These are phyloP conservation scores for Apeira syringaria DNA, from an alignment of 2,888 invertebrate genomes.

Conservation along the genomic window DNA sequence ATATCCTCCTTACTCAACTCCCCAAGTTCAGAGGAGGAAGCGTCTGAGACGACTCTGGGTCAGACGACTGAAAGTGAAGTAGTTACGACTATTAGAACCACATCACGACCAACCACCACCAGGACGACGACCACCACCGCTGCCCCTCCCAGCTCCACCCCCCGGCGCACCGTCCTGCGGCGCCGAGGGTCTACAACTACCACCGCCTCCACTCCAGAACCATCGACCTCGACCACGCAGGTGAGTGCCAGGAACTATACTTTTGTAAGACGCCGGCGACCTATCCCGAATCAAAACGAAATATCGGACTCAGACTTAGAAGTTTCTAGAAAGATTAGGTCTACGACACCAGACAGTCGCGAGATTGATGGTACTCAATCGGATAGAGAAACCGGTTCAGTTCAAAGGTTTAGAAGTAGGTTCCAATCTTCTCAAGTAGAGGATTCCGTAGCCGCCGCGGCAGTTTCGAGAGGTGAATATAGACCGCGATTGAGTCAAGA, in stretches of 20 bases:
- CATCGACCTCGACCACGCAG: conserved; percentile 62
- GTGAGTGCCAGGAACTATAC: conserved; percentile 83
- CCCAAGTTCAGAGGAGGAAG: conserved; percentile 48
- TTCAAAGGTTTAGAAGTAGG: conserved; percentile 54
- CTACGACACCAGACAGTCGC: conserved; percentile 75
- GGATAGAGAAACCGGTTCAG: conserved; percentile 35
- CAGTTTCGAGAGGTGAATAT: conserved; percentile 60
- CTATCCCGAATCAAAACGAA: conserved; percentile 64
- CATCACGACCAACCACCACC: conserved; percentile 42
- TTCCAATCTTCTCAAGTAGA: conserved; percentile 45
- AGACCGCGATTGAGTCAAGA: conserved; percentile 62
- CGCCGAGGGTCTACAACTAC: conserved; percentile 55
- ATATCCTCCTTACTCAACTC: conserved; percentile 72
- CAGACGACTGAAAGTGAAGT: conserved; percentile 47
- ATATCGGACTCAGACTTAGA: conserved; percentile 54
- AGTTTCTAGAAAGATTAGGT: conserved; percentile 65
- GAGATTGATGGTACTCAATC: conserved; percentile 51
- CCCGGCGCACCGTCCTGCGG: conserved; percentile 50
- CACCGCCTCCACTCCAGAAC: conserved; percentile 45
- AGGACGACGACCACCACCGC: conserved; percentile 43
- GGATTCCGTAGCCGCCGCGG: conserved; percentile 68
- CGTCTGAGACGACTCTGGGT: conserved; percentile 43
- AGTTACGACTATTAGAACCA: conserved; percentile 45
- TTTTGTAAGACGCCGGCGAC: conserved; percentile 70
- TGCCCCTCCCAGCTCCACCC: conserved; percentile 33